Evolutionary conservation across 1,140 invertebrate genomes (phyloP), one percentile per base, ranked within the genome.

Genomic region (Listronotus oregonensis): DNA sequence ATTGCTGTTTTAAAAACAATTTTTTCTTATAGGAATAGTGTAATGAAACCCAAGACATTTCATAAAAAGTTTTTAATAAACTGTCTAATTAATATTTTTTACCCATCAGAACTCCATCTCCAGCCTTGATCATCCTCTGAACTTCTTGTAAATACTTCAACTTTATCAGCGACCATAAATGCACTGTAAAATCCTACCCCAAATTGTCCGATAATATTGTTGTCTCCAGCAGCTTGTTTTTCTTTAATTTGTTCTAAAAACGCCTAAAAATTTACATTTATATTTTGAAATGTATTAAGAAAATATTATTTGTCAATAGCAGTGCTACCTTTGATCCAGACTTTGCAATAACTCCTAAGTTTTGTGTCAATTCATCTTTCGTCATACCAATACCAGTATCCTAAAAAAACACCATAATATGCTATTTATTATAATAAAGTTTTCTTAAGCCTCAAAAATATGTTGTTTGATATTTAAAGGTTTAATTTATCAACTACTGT

Each of bases 141-240:
- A 1, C 79, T 73, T 73, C 85, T 85, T 6, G 95, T 94, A 74
- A 83, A 97, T 0, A 99, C 95, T 76, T 96, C 93, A 12, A 98
- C 93, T 78, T 91, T 92, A 71, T 97, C 89, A 55, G 94, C 94
- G 0, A 98, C 96, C 92, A 98, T 98, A 78, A 98, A 98, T 0
- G 91, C 88, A 43, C 96, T 97, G 76, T 98, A 99, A 79, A 99
- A 99, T 9, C 97, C 97, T 12, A 99, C 97, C 66, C 96, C 97
- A 85, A 99, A 99, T 77, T 98, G 95, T 6, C 96, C 97, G 80
- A 98, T 98, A 58, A 98, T 97, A 62, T 89, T 88, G n/a, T 84
- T 87, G 14, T 86, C 83, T 31, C 85, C 82, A 34, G 85, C 81
- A 10, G 80, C 80, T 50, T 86, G 80, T 75, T 90, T 85, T 18